A percentile compares a stretch with the other conserved stretches of the same genome.
phyloP scores from a whole-genome alignment of 2,797 vertebrate species.

The Myripristis jacobus region DNA sequence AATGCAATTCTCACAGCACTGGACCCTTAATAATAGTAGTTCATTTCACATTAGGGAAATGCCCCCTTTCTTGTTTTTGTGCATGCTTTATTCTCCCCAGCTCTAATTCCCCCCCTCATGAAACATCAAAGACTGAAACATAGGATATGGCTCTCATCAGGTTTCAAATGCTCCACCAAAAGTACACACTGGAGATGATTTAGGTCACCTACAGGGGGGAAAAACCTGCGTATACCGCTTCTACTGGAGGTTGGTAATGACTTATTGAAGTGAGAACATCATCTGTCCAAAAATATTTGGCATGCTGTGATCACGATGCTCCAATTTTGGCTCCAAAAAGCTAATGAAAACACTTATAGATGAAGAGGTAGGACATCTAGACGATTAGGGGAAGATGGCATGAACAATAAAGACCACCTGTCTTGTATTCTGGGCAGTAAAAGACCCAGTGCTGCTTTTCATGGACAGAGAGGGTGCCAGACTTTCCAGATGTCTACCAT shows the following conservation, averaged over 20 bases:
- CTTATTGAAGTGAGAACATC: background rate
- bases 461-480: constrained; percentile 43
- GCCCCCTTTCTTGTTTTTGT: background rate
- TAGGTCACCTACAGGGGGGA: background rate
- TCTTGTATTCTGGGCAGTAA: constrained; percentile 41
- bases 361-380: constrained; percentile 18
- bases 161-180: background rate
- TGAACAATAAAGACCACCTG: constrained; percentile 55
- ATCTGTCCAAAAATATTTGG: background rate
- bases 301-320: background rate
- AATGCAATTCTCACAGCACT: no score
- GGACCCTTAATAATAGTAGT: background rate
- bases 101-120: background rate
- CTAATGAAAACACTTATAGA: constrained; percentile 3
- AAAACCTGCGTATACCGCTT: background rate
- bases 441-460: constrained; percentile 41
- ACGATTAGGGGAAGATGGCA: constrained; percentile 15
- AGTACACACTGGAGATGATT: background rate
- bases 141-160: background rate
- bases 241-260: background rate
- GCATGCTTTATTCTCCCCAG: background rate
- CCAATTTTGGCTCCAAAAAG: background rate
- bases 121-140: background rate
- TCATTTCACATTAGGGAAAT: background rate
- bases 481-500: constrained; percentile 57